Base-by-base conservation (phyloP, 2,113 vertebrate genomes). In the Hiodon alosoides region DNA sequence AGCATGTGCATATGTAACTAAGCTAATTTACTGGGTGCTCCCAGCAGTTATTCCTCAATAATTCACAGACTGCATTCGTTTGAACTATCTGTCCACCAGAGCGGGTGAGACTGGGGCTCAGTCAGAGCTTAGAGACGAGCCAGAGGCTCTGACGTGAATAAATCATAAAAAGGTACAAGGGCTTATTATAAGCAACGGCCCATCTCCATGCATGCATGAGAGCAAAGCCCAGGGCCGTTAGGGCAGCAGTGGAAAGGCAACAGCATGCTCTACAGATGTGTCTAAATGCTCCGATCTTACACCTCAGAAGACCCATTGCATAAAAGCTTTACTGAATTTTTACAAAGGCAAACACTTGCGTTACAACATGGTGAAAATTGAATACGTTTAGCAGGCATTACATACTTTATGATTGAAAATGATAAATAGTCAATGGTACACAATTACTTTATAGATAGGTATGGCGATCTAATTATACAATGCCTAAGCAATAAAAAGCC, bases 151-250 rank as follows among this genome's bases (percentile, higher is more conserved):
- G 82, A 79, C 59, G 53, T 79, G 82, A 83, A 83, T 78, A 79
- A 81, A 90, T 85, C 86, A 89, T 86, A 82, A 82, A 87, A 88
- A 90, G 89, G 90, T 89, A 88, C 90, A 91, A 91, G 90, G 87
- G 82, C 70, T 9, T 72, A 76, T 78, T 78, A 81, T 79, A 74
- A 79, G 80, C 70, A 71, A 77, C 74, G 69, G 73, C 81, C 81
- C 76, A 85, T 88, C 82, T 86, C 83, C 82, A 84, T 80, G 80
- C 81, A 85, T 75, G 76, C 81, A 83, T 80, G 77, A 75, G 81
- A 65, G 58, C 62, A 10, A 14, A 60, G 55, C 2, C 1, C 17
- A n/a, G 74, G 60, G 58, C 4, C n/a, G 17, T 5, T n/a, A 77
- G 73, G 77, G 46, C 78, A 72, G 82, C 84, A 89, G 89, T 89